These are phyloP conservation scores for Alethe castanea DNA, from an alignment of 2,113 vertebrate genomes.

Conservation along the genomic window DNA sequence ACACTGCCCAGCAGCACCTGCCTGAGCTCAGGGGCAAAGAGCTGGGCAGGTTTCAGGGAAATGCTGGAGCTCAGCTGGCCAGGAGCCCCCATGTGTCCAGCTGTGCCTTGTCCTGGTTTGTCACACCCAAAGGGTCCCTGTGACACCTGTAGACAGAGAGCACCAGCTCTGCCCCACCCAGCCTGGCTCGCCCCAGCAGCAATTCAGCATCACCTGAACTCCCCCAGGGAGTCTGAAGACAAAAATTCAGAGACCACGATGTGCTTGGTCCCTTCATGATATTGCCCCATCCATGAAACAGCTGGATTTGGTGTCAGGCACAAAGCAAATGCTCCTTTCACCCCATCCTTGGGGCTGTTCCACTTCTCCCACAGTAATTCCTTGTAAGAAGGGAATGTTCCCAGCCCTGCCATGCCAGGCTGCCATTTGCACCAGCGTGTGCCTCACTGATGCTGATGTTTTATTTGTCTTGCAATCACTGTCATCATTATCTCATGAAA, in stretches of 20 bases:
- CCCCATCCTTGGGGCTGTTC: neutral
- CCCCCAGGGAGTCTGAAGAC: neutral
- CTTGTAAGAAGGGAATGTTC: neutral
- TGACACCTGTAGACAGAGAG: fast-evolving
- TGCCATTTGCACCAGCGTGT: neutral
- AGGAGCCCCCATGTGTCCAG: neutral
- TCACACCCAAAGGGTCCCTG: neutral
- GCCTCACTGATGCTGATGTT: neutral
- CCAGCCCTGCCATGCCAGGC: neutral
- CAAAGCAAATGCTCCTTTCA: neutral
- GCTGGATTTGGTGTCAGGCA: neutral
- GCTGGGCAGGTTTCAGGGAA: neutral
- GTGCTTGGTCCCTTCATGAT: neutral
- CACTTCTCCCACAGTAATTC: neutral
- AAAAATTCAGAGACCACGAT: neutral
- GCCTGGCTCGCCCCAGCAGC: fast-evolving
- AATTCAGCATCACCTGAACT: neutral
- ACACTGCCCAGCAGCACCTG: fast-evolving
- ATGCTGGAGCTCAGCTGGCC: neutral
- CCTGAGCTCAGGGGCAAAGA: neutral
- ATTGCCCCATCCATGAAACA: fast-evolving
- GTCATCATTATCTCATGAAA: constrained; percentile 36
- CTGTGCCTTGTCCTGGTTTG: neutral
- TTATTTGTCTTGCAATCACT: neutral
- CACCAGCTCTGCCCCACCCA: neutral